These are phyloP conservation scores for Tribolium freemani DNA, from an alignment of 2,888 invertebrate species.

Conservation along the genomic window DNA sequence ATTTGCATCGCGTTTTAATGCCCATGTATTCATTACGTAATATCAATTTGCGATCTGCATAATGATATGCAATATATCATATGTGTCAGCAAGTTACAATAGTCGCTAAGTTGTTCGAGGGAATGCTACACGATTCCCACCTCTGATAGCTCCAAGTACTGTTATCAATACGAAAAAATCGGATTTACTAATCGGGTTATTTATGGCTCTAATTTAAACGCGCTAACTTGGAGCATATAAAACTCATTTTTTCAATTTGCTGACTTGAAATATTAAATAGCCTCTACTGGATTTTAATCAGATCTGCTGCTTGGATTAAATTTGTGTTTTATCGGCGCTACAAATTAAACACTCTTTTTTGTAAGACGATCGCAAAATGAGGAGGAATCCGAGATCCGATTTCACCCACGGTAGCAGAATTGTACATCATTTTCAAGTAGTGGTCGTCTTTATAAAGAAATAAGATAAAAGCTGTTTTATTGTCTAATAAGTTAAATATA, in stretches of 20 bases:
- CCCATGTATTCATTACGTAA: slow-evolving; percentile 20
- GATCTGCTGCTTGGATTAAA: neutral
- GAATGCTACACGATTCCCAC: slow-evolving; percentile 12
- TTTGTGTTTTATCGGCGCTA: neutral
- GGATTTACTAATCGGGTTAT: neutral
- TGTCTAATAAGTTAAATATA: too few species aligned
- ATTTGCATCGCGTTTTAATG: slow-evolving; percentile 26
- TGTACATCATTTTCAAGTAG: too few species aligned
- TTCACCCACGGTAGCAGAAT: neutral
- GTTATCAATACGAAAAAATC: slow-evolving; percentile 8
- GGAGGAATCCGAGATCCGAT: neutral
- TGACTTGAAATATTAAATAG: neutral
- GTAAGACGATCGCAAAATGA: slow-evolving; percentile 7
- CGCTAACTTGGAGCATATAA: neutral
- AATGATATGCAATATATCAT: slow-evolving; percentile 29
- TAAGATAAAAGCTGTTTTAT: too few species aligned
- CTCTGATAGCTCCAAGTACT: neutral
- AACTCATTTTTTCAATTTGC: neutral
- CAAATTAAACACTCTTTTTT: slow-evolving; percentile 6
- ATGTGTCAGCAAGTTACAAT: slow-evolving; percentile 27
- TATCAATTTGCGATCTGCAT: slow-evolving; percentile 34
- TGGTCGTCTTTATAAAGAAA: too few species aligned
- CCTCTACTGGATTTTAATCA: neutral
- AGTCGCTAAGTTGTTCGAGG: slow-evolving; percentile 6
- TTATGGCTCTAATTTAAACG: neutral